A percentile compares a stretch with the other conserved stretches of the same genome.
Evolutionary conservation across 2,888 invertebrate species (phyloP).

Genomic region (Heteromurus nitidus): DNA sequence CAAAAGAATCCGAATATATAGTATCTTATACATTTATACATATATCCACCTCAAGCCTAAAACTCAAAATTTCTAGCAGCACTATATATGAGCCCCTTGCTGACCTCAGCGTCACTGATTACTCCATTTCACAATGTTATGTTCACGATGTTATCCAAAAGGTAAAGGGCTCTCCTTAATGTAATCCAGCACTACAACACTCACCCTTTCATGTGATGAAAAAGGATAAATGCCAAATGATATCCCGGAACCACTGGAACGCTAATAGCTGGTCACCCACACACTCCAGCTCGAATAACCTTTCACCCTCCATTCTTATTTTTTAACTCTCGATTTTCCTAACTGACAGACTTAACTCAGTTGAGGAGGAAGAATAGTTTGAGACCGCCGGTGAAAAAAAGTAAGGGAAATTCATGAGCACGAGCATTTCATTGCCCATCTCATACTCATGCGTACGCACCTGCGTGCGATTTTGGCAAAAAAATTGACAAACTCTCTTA

Average conservation of each 20-base stretch:
- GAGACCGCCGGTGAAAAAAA: conserved; percentile 40
- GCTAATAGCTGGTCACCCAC: too few species aligned
- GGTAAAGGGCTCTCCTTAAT: too few species aligned
- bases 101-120: conserved; percentile 47
- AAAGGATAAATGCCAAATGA: too few species aligned
- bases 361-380: conserved; percentile 6
- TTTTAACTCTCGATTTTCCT: too few species aligned
- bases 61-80: background rate
- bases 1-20: conserved; percentile 42
- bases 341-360: too few species aligned
- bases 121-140: conserved; percentile 3
- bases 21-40: conserved; percentile 21
- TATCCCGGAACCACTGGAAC: too few species aligned
- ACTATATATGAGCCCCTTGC: conserved; percentile 14
- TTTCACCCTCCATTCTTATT: too few species aligned
- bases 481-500: conserved; percentile 69
- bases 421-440: conserved; percentile 47
- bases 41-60: conserved; percentile 45
- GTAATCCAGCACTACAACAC: too few species aligned
- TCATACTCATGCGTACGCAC: conserved; percentile 81
- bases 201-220: too few species aligned
- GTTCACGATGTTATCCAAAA: too few species aligned
- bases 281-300: too few species aligned
- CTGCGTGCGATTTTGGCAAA: conserved; percentile 81
- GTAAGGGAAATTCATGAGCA: conserved; percentile 43